These are phyloP conservation scores for Cyprinus carpio DNA, from an alignment of 2,113 vertebrate genomes.

Conservation along the genomic window DNA sequence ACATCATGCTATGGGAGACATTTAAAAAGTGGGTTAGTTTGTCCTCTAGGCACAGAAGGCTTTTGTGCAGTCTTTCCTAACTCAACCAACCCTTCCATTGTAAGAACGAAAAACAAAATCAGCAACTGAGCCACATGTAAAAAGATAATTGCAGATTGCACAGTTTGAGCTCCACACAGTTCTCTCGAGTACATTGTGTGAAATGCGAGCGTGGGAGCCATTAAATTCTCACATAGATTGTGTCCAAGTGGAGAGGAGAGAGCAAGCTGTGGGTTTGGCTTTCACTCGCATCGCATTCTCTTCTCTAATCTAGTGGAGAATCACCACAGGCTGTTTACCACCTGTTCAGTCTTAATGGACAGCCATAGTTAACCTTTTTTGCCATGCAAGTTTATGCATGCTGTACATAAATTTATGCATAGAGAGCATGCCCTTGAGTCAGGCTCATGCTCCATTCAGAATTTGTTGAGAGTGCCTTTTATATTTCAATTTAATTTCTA, in stretches of 20 bases:
- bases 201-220: constrained; percentile 29
- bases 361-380: constrained; percentile 2
- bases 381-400: not conserved
- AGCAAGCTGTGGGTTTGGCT: constrained; percentile 43
- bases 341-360: constrained; percentile 23
- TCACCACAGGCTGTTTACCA: constrained; percentile 26
- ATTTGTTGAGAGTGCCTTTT: not conserved
- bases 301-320: constrained; percentile 18
- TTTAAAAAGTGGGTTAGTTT: not conserved
- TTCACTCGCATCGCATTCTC: constrained; percentile 6
- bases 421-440: not conserved
- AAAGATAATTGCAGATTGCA: constrained; percentile 29
- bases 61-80: not conserved
- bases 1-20: not conserved
- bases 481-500: not conserved
- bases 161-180: constrained; percentile 13
- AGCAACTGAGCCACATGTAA: constrained; percentile 12
- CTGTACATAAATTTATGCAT: not conserved
- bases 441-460: not conserved
- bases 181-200: constrained; percentile 34
- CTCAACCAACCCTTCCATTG: not conserved
- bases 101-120: not conserved
- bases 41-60: not conserved
- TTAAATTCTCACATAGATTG: constrained; percentile 38
- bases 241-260: constrained; percentile 29